Conservation (phyloP, 2,113 vertebrate species). For the Donacobius atricapilla region DNA sequence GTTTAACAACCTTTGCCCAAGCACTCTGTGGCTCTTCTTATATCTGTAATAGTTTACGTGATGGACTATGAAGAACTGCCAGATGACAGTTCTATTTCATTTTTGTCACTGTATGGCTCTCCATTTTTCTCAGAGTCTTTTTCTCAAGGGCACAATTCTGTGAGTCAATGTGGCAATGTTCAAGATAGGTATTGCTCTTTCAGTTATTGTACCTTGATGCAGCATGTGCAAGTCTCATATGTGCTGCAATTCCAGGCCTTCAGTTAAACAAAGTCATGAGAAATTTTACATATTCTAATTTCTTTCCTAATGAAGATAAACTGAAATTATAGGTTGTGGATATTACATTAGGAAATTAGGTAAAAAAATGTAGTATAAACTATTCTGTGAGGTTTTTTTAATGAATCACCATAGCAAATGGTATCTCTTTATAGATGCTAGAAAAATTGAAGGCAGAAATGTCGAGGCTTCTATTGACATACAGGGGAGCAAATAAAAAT, state of each 20-base stretch:
- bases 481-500: not conserved
- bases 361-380: not conserved
- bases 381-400: not conserved
- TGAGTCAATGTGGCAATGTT: slow-evolving; percentile 72
- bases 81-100: slow-evolving; percentile 81
- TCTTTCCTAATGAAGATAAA: slow-evolving; percentile 45
- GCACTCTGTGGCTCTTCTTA: slow-evolving; percentile 71
- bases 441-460: not conserved
- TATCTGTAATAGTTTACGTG: slow-evolving; percentile 76
- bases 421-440: not conserved
- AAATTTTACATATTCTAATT: slow-evolving; percentile 46
- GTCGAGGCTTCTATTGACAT: not conserved
- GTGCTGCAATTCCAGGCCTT: slow-evolving; percentile 53
- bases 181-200: slow-evolving; percentile 67
- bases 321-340: slow-evolving; percentile 29
- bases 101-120: slow-evolving; percentile 73
- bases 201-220: slow-evolving; percentile 51
- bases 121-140: slow-evolving; percentile 67
- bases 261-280: slow-evolving; percentile 51
- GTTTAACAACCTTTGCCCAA: slow-evolving; percentile 77
- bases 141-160: slow-evolving; percentile 78
- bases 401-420: not conserved
- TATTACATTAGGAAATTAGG: slow-evolving; percentile 24
- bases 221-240: slow-evolving; percentile 19
- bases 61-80: slow-evolving; percentile 78